These are phyloP conservation scores for Pangasius mekongensis DNA, from an alignment of 2,797 vertebrate genomes.

Conservation along the genomic window DNA sequence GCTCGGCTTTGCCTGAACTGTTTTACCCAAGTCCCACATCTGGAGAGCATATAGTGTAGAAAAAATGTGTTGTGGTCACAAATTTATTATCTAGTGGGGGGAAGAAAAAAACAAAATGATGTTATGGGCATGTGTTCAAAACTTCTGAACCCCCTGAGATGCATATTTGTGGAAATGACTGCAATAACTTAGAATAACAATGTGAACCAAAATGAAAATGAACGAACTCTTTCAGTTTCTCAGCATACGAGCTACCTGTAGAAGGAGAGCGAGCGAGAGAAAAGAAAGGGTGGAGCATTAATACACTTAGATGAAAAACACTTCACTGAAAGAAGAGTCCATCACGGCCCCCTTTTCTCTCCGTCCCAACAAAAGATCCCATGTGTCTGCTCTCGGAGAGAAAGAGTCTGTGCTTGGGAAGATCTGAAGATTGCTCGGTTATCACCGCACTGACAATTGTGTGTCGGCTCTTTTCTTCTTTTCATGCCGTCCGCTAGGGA, in stretches of 20 bases:
- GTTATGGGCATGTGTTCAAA: neutral
- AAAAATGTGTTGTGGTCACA: neutral
- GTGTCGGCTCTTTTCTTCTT: constrained; percentile 71
- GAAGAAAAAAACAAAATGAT: neutral
- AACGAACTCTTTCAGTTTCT: neutral
- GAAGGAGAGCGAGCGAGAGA: constrained; percentile 3
- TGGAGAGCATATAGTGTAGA: neutral
- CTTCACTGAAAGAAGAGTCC: constrained; percentile 69
- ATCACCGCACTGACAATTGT: constrained; percentile 74
- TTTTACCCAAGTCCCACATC: neutral
- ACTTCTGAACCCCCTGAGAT: neutral
- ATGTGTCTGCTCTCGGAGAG: constrained; percentile 67
- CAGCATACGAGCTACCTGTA: constrained; percentile 19
- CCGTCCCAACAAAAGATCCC: constrained; percentile 65
- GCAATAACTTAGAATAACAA: too few relatives aligned
- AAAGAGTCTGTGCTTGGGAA: constrained; percentile 73
- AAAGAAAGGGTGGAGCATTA: constrained; percentile 54
- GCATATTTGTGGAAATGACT: neutral
- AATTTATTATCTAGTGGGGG: neutral
- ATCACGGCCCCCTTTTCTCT: constrained; percentile 60
- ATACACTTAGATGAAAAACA: constrained; percentile 62
- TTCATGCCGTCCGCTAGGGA: constrained; percentile 71
- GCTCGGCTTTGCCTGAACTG: neutral
- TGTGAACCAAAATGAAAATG: neutral
- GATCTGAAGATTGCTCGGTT: constrained; percentile 77